Percentiles rank a stretch among this genome's conserved stretches.
These are phyloP conservation scores for Tinamus guttatus DNA, from an alignment of 2,113 vertebrate genomes.

Conservation along the genomic window DNA sequence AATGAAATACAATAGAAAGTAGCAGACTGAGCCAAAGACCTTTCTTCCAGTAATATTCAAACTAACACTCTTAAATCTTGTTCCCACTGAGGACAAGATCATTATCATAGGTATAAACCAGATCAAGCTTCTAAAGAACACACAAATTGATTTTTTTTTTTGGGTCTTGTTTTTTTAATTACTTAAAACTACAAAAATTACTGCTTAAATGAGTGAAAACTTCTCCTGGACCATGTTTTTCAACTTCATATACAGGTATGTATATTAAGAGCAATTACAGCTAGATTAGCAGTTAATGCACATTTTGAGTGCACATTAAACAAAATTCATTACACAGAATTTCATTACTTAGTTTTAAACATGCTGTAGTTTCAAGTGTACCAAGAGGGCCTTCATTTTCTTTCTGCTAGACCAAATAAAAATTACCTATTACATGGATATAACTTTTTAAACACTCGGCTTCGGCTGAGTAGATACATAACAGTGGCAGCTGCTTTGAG, in stretches of 20 bases:
- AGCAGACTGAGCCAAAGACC: background rate
- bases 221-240: background rate
- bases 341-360: background rate
- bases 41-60: background rate
- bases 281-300: background rate
- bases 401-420: background rate
- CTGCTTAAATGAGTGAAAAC: background rate
- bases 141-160: background rate
- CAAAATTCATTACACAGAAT: background rate
- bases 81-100: background rate
- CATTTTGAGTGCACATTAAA: background rate
- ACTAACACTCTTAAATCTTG: background rate
- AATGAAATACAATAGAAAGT: background rate
- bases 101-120: background rate
- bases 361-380: background rate
- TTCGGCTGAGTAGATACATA: background rate
- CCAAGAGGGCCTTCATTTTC: background rate
- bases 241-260: rapidly evolving
- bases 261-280: background rate
- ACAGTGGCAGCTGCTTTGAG: background rate
- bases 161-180: no score
- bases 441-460: background rate
- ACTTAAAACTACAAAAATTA: no score
- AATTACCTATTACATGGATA: background rate
- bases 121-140: background rate